Percentiles rank a stretch among this genome's conserved stretches.
phyloP scores from a whole-genome alignment of 2,888 invertebrate species.

The Drosophila rubida region DNA sequence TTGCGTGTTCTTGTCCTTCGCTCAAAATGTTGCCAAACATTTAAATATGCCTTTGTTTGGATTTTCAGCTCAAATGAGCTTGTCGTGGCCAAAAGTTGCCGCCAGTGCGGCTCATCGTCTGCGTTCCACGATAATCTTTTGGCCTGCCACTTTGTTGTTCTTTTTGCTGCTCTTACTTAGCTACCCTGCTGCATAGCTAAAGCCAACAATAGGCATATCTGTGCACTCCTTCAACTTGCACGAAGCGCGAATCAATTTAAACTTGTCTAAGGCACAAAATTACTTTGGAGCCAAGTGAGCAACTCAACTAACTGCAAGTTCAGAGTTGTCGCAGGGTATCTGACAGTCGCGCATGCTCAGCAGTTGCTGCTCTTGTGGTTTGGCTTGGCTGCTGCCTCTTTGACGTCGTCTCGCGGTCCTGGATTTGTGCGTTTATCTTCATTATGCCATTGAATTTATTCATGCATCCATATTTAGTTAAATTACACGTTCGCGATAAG shows the following conservation, averaged over 20 bases:
- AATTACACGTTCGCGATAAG: constrained; percentile 75
- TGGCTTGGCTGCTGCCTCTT: constrained; percentile 21
- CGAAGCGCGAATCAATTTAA: too few relatives aligned
- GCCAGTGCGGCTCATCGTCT: constrained; percentile 45
- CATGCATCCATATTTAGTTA: constrained; percentile 75
- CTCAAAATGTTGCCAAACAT: constrained; percentile 69
- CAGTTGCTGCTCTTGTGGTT: background rate
- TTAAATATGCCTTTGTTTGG: constrained; percentile 80
- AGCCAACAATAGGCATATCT: background rate
- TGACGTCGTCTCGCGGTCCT: constrained; percentile 32
- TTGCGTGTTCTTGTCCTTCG: constrained; percentile 24
- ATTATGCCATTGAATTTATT: constrained; percentile 76
- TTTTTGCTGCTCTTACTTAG: constrained; percentile 26
- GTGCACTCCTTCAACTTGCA: constrained; percentile 10
- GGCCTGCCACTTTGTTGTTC: constrained; percentile 30
- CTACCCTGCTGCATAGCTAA: constrained; percentile 23
- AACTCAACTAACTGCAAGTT: too few relatives aligned
- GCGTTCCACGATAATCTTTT: constrained; percentile 54
- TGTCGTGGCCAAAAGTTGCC: constrained; percentile 61
- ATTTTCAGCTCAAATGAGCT: constrained; percentile 65
- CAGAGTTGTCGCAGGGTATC: constrained; percentile 44
- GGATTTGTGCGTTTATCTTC: constrained; percentile 67
- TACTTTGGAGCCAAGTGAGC: too few relatives aligned
- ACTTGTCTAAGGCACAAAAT: too few relatives aligned
- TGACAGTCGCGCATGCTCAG: background rate